phyloP scores from a whole-genome alignment of 2,113 vertebrate species.

The Pelvicachromis taeniatus region DNA sequence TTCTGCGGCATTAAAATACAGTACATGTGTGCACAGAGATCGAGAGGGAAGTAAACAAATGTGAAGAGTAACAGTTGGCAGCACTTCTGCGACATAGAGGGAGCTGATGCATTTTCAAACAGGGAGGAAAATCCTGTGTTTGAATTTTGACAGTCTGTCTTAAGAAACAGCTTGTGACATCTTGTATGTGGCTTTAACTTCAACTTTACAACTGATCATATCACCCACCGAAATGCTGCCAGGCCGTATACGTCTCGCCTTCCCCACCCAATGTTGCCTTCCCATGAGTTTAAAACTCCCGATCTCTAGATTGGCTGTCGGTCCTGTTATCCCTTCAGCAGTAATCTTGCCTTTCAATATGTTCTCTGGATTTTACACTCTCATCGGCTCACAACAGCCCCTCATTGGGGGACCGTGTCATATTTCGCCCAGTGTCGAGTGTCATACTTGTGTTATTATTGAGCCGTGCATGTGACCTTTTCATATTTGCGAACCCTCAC shows the following conservation, averaged over 20 bases:
- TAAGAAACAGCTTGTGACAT: background rate
- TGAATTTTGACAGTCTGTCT: background rate
- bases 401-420: slow-evolving; percentile 28
- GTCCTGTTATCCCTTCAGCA: background rate
- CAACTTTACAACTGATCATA: background rate
- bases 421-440: background rate
- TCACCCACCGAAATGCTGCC: background rate
- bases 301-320: background rate
- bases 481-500: slow-evolving; percentile 29
- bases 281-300: background rate
- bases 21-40: background rate
- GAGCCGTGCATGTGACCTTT: slow-evolving; percentile 33
- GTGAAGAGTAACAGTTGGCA: background rate
- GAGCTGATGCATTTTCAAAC: background rate
- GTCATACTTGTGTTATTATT: slow-evolving; percentile 35
- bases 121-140: background rate
- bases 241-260: background rate
- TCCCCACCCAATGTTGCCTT: background rate
- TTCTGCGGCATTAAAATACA: background rate
- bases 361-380: background rate
- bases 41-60: background rate
- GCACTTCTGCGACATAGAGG: background rate
- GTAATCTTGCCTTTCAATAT: background rate
- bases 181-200: background rate
- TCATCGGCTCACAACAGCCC: background rate